A percentile compares a stretch with the other conserved stretches of the same genome.
These are phyloP conservation scores for Anastatus disparis DNA, from an alignment of 1,140 invertebrate genomes.

Conservation along the genomic window DNA sequence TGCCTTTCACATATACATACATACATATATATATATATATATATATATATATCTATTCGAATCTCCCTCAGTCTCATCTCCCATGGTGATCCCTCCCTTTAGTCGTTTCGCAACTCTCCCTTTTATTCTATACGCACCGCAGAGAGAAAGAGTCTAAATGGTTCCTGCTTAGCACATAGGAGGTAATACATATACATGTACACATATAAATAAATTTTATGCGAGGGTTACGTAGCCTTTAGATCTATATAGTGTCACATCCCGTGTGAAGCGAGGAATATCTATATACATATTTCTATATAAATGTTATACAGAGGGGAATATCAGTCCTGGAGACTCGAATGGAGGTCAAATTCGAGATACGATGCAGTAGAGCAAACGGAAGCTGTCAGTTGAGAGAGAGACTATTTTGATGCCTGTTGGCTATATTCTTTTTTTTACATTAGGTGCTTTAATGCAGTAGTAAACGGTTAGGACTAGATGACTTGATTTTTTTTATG, in stretches of 20 bases:
- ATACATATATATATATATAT: too few relatives aligned
- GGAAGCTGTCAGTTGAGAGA: background rate
- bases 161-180: constrained; percentile 49
- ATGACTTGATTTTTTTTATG: too few relatives aligned
- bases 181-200: background rate
- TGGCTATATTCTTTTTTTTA: too few relatives aligned
- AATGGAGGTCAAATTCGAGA: constrained; percentile 35
- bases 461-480: too few relatives aligned
- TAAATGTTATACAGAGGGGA: background rate
- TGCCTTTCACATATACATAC: too few relatives aligned
- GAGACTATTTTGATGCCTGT: too few relatives aligned
- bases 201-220: background rate
- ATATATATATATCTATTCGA: too few relatives aligned
- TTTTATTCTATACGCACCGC: too few relatives aligned
- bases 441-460: too few relatives aligned
- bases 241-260: constrained; percentile 53
- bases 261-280: constrained; percentile 41
- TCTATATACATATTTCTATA: background rate
- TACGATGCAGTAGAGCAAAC: background rate
- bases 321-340: background rate
- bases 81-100: background rate
- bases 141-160: constrained; percentile 43
- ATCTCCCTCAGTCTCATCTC: constrained; percentile 4
- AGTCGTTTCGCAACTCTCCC: background rate
- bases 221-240: too few relatives aligned